phyloP scores from a whole-genome alignment of 2,888 invertebrate genomes.

The Andrena marginata region DNA sequence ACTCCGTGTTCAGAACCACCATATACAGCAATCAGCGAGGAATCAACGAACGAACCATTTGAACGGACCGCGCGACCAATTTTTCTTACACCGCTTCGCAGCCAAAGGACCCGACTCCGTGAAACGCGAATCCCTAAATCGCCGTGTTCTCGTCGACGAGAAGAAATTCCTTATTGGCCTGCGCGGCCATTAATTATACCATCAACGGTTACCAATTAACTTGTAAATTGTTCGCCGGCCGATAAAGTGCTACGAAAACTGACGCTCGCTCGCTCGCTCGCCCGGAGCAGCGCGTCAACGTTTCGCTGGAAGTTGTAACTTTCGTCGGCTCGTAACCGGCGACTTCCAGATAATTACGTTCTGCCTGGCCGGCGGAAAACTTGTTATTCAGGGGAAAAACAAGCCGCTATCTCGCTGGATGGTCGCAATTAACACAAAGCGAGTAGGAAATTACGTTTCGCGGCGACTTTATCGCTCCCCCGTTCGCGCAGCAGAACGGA shows the following conservation, averaged over 20 bases:
- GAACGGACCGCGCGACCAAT: neutral
- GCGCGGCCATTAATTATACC: neutral
- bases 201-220: slow-evolving; percentile 43
- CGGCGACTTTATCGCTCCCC: slow-evolving; percentile 15
- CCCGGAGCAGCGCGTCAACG: neutral
- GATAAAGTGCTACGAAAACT: slow-evolving; percentile 40
- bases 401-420: slow-evolving; percentile 26
- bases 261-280: neutral
- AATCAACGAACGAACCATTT: slow-evolving; percentile 5
- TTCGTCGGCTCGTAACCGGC: slow-evolving; percentile 24
- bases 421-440: slow-evolving; percentile 44
- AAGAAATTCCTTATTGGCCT: slow-evolving; percentile 11
- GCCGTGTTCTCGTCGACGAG: slow-evolving; percentile 7
- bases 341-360: slow-evolving; percentile 48
- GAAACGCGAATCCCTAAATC: slow-evolving; percentile 23
- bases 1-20: neutral
- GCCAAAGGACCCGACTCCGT: slow-evolving; percentile 12
- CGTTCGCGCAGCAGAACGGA: neutral
- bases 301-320: slow-evolving; percentile 12
- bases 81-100: slow-evolving; percentile 20
- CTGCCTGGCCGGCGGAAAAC: slow-evolving; percentile 36
- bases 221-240: slow-evolving; percentile 45
- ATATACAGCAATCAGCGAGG: neutral
- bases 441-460: slow-evolving; percentile 27
- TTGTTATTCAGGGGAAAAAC: slow-evolving; percentile 39